Evolutionary conservation across 2,113 vertebrate genomes (phyloP).

Genomic region (Corythoichthys intestinalis): DNA sequence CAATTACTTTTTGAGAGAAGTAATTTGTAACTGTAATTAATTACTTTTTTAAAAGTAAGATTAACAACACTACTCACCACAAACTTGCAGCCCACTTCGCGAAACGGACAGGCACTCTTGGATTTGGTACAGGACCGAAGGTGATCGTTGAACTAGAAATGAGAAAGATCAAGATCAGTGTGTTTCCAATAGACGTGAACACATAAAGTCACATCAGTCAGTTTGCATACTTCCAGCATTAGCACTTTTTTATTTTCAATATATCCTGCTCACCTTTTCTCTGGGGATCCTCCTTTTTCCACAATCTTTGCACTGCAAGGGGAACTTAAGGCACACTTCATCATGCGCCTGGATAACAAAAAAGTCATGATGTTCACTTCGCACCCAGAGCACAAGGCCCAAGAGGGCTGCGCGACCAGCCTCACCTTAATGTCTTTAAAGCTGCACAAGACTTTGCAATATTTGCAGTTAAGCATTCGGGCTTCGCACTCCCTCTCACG

Average conservation of each 20-base stretch:
- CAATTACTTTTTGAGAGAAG: too few species aligned
- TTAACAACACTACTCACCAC: neutral
- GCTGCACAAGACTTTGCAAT: conserved; percentile 72
- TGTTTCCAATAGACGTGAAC: conserved; percentile 21
- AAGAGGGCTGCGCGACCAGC: neutral
- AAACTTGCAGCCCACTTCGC: conserved; percentile 74
- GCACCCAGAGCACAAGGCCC: neutral
- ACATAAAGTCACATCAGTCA: neutral
- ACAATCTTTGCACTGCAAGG: conserved; percentile 85
- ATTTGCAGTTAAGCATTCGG: conserved; percentile 74
- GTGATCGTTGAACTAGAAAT: conserved; percentile 81
- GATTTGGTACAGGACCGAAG: conserved; percentile 76
- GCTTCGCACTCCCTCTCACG: conserved; percentile 72
- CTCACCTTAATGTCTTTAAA: conserved; percentile 70
- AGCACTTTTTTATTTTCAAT: neutral
- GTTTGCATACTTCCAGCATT: neutral
- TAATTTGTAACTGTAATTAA: too few species aligned
- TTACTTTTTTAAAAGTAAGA: too few species aligned
- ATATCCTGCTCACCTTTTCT: conserved; percentile 75
- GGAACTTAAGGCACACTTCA: conserved; percentile 82
- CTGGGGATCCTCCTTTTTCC: conserved; percentile 84
- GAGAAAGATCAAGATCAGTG: neutral
- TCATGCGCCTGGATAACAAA: conserved; percentile 77
- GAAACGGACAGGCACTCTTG: conserved; percentile 79
- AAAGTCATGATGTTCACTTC: neutral